phyloP scores from a whole-genome alignment of 2,888 invertebrate species.

The Epirrhoe alternata region DNA sequence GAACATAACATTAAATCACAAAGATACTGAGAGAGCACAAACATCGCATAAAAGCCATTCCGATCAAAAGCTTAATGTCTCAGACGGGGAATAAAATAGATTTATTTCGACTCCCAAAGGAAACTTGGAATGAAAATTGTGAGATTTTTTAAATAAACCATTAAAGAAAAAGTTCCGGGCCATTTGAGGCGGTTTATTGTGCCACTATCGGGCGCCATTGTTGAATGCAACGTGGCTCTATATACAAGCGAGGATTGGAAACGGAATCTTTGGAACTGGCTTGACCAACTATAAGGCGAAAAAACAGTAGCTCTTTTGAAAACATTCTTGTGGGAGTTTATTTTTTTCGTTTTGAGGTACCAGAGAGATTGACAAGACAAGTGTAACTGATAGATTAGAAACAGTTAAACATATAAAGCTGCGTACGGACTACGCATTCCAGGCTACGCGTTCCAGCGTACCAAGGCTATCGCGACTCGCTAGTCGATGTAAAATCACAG shows the following conservation, averaged over 20 bases:
- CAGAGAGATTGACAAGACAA: no score
- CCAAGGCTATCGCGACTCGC: no score
- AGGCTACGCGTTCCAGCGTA: no score
- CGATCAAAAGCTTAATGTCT: constrained; percentile 80
- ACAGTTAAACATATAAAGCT: no score
- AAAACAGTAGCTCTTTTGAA: not conserved
- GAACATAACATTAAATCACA: constrained; percentile 75
- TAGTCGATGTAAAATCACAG: no score
- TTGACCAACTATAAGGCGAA: not conserved
- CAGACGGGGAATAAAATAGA: constrained; percentile 76
- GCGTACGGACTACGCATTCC: no score
- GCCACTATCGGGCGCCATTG: constrained; percentile 77
- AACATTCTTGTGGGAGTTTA: no score
- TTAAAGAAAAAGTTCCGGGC: constrained; percentile 83
- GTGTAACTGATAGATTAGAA: no score
- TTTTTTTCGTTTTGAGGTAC: no score
- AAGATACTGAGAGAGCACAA: constrained; percentile 74
- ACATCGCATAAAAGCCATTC: constrained; percentile 82
- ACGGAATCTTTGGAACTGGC: constrained; percentile 30
- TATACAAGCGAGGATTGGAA: constrained; percentile 47
- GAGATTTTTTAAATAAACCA: constrained; percentile 83
- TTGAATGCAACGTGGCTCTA: constrained; percentile 69
- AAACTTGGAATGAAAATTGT: constrained; percentile 81
- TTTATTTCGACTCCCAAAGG: constrained; percentile 74
- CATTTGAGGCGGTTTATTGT: constrained; percentile 82